Evolutionary conservation across 23 tunicate species (phyloP).

Genomic region (Phallusia fumigata): DNA sequence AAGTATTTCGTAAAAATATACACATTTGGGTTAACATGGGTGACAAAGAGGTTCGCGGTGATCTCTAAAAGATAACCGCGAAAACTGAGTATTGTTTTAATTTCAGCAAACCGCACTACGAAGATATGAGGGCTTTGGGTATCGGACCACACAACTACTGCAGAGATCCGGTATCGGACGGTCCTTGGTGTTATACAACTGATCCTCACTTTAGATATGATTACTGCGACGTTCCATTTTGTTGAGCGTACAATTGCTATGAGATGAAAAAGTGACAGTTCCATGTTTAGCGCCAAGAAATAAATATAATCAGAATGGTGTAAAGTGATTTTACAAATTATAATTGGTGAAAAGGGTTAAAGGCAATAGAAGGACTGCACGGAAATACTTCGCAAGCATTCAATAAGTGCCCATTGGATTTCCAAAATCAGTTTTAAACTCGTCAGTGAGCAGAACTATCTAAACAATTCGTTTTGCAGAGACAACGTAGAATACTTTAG

Average conservation of each 20-base stretch:
- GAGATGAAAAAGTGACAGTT: background rate
- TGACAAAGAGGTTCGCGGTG: background rate
- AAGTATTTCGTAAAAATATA: no score
- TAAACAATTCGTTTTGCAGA: no score
- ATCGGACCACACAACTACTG: slow-evolving; percentile 33
- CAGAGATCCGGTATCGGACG: slow-evolving; percentile 34
- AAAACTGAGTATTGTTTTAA: no score
- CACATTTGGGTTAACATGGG: no score
- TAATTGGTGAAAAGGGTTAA: no score
- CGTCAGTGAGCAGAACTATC: no score
- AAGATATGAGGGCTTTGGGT: slow-evolving; percentile 1
- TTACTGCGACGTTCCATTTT: background rate
- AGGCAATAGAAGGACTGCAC: no score
- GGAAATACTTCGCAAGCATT: no score
- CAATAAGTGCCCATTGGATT: no score
- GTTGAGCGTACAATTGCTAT: background rate
- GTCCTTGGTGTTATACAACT: slow-evolving; percentile 64
- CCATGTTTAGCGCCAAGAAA: background rate
- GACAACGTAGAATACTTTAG: background rate
- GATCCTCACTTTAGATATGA: background rate
- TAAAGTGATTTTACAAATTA: no score
- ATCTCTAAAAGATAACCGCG: background rate
- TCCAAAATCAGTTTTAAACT: no score
- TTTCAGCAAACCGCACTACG: background rate
- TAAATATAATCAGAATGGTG: background rate